Evolutionary conservation across 1,140 invertebrate genomes (phyloP).

Genomic region (Penaeus chinensis): DNA sequence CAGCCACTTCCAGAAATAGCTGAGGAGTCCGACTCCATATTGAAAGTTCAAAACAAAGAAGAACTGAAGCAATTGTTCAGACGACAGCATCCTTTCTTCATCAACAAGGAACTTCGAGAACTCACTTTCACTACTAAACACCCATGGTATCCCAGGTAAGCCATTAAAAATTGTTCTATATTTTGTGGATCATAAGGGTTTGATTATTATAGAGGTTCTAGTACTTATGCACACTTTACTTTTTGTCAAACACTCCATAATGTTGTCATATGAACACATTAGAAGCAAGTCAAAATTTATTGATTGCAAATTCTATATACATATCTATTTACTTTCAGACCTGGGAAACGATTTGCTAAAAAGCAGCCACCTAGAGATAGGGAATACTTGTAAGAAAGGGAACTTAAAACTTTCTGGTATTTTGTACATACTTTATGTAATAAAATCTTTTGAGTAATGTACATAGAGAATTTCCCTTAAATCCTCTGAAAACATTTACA

Average conservation of each 20-base stretch:
- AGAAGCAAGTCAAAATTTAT: too few species aligned
- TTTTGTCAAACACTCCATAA: not conserved
- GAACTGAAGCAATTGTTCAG: slow-evolving; percentile 62
- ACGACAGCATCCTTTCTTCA: slow-evolving; percentile 58
- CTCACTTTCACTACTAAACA: slow-evolving; percentile 66
- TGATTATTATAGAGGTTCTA: not conserved
- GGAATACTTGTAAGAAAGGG: slow-evolving; percentile 37
- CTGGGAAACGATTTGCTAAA: slow-evolving; percentile 48
- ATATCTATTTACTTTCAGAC: not conserved
- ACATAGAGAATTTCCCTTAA: slow-evolving; percentile 33
- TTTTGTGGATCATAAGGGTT: not conserved
- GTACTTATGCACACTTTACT: not conserved
- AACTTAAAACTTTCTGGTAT: not conserved
- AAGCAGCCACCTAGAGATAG: slow-evolving; percentile 52
- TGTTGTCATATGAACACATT: too few species aligned
- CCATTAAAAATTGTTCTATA: not conserved
- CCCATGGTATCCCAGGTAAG: slow-evolving; percentile 65
- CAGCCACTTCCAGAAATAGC: slow-evolving; percentile 54
- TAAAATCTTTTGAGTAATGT: slow-evolving; percentile 42
- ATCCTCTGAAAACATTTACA: slow-evolving; percentile 39
- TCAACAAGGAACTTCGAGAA: slow-evolving; percentile 64
- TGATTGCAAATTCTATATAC: too few species aligned
- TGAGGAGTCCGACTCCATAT: slow-evolving; percentile 64
- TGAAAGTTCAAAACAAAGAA: slow-evolving; percentile 65
- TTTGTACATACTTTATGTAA: slow-evolving; percentile 4